Conservation (phyloP, 2,797 vertebrate genomes). For the Phaenicophaeus curvirostris region DNA sequence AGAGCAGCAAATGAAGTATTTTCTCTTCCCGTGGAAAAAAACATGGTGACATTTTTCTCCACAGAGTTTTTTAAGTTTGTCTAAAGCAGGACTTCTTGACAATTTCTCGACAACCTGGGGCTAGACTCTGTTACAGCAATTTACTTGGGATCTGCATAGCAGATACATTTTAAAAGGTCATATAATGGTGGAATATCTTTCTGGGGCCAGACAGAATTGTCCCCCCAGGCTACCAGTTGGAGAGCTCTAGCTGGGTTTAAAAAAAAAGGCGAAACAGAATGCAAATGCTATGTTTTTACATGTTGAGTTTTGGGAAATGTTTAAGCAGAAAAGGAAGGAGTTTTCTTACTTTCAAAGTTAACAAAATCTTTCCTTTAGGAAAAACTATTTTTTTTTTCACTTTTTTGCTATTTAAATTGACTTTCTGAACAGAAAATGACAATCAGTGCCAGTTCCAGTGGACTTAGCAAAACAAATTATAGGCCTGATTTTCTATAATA, state of each 20-base stretch:
- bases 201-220: slow-evolving; percentile 58
- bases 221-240: slow-evolving; percentile 56
- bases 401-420: not conserved
- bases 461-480: not conserved
- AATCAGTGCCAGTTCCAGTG: not conserved
- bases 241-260: slow-evolving; percentile 26
- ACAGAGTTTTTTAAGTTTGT: slow-evolving; percentile 34
- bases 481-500: not conserved
- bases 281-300: slow-evolving; percentile 32
- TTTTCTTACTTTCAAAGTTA: slow-evolving; percentile 13
- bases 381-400: not conserved
- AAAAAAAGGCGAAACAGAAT: slow-evolving; percentile 11
- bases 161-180: slow-evolving; percentile 67
- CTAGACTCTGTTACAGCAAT: slow-evolving; percentile 52
- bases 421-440: not conserved
- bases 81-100: slow-evolving; percentile 44
- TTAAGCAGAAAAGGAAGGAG: not conserved
- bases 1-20: not conserved
- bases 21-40: not conserved
- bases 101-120: slow-evolving; percentile 33
- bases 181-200: slow-evolving; percentile 63
- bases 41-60: slow-evolving; percentile 38
- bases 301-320: slow-evolving; percentile 40
- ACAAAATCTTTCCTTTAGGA: not conserved
- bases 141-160: slow-evolving; percentile 63